phyloP scores from a whole-genome alignment of 2,888 invertebrate species.

The Oligia strigilis region DNA sequence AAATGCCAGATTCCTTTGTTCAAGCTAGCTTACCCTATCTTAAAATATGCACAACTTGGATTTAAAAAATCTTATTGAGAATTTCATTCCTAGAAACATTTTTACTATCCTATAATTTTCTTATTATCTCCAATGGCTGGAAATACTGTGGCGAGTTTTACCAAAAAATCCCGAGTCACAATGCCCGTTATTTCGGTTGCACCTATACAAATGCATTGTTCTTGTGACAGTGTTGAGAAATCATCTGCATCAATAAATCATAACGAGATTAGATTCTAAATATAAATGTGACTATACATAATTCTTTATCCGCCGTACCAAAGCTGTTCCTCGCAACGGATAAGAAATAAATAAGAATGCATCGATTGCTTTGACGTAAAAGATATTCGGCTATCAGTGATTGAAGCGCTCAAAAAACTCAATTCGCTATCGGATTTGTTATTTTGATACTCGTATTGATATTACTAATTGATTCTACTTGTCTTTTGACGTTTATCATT shows the following conservation, averaged over 20 bases:
- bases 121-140: neutral
- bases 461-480: slow-evolving; percentile 20
- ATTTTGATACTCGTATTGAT: slow-evolving; percentile 18
- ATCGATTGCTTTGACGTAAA: slow-evolving; percentile 41
- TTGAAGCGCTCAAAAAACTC: slow-evolving; percentile 13
- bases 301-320: slow-evolving; percentile 16
- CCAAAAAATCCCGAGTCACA: neutral
- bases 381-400: slow-evolving; percentile 49
- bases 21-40: neutral
- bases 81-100: neutral
- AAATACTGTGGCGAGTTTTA: neutral
- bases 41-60: neutral
- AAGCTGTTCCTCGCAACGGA: neutral
- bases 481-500: slow-evolving; percentile 13
- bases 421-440: slow-evolving; percentile 29
- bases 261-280: slow-evolving; percentile 21
- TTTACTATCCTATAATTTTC: neutral
- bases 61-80: neutral
- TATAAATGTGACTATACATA: slow-evolving; percentile 26
- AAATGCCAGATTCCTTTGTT: neutral
- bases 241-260: slow-evolving; percentile 27
- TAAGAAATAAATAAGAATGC: slow-evolving; percentile 22
- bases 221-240: slow-evolving; percentile 6
- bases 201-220: neutral
- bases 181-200: neutral